A percentile compares a stretch with the other conserved stretches of the same genome.
Evolutionary conservation across 2,113 vertebrate species (phyloP).

Genomic region (Corythornis madagascariensis): DNA sequence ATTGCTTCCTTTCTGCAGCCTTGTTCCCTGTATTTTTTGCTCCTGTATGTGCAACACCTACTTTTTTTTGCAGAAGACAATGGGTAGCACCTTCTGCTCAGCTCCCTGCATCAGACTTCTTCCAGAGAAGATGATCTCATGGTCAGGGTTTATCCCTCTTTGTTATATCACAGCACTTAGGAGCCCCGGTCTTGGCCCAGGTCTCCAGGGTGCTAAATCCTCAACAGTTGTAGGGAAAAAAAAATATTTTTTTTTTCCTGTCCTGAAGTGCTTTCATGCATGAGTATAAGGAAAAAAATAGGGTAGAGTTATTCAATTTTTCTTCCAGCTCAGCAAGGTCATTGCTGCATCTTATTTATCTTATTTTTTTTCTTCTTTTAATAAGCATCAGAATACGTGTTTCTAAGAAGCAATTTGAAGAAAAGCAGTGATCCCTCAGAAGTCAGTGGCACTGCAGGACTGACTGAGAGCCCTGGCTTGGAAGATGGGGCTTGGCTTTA

Average conservation of each 20-base stretch:
- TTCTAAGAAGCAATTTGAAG: not conserved
- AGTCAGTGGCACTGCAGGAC: not conserved
- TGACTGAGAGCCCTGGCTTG: not conserved
- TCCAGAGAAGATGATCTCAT: not conserved
- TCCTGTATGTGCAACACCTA: rapidly evolving
- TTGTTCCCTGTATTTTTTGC: not conserved
- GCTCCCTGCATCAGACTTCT: not conserved
- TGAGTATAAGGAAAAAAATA: not conserved
- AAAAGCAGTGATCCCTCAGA: not conserved
- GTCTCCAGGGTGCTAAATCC: not conserved
- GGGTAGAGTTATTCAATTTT: not conserved
- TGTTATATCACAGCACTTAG: not conserved
- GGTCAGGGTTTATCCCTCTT: not conserved
- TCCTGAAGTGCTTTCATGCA: not conserved
- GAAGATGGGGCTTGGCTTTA: not conserved
- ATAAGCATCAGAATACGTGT: not conserved
- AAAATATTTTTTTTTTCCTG: not conserved
- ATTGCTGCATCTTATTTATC: not conserved
- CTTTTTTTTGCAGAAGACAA: not conserved
- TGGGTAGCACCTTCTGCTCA: not conserved
- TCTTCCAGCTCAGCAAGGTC: not conserved
- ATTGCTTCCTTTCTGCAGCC: not conserved
- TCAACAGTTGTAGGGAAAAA: not conserved
- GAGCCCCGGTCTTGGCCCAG: not conserved
- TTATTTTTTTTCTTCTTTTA: not conserved